Conservation (phyloP, 1,140 invertebrate species). For the Danaus plexippus region DNA sequence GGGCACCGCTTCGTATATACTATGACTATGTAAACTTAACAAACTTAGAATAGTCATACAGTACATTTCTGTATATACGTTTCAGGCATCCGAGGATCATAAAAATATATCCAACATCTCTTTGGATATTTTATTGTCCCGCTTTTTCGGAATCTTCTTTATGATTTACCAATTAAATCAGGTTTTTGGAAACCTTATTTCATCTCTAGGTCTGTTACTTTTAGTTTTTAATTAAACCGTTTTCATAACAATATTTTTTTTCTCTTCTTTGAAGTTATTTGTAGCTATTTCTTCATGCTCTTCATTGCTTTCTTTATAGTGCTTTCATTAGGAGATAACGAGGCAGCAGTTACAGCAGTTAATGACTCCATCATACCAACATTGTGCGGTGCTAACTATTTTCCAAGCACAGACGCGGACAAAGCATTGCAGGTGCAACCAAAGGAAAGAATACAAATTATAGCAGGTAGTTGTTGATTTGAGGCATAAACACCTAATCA, state of each 20-base stretch:
- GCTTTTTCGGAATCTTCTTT: conserved; percentile 93
- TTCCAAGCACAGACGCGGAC: conserved; percentile 63
- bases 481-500: no score
- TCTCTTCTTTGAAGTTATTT: no score
- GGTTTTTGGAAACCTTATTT: conserved; percentile 94
- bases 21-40: no score
- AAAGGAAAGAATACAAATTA: conserved; percentile 77
- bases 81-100: conserved; percentile 77
- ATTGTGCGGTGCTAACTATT: conserved; percentile 81
- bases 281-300: no score
- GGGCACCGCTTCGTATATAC: no score
- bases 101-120: conserved; percentile 76
- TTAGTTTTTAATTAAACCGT: neutral
- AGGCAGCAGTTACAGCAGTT: conserved; percentile 49
- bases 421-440: conserved; percentile 73
- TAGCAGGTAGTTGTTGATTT: conserved; percentile 62
- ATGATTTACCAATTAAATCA: conserved; percentile 93
- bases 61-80: neutral
- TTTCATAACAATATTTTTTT: neutral
- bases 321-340: conserved; percentile 57
- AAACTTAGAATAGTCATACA: no score
- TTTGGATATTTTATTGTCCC: conserved; percentile 80
- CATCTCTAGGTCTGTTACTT: conserved; percentile 78
- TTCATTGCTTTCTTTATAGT: conserved; percentile 39
- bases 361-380: conserved; percentile 57